Evolutionary conservation across 2,888 invertebrate genomes (phyloP), one percentile per base, ranked within the genome.

Genomic region (Molorchus minor): DNA sequence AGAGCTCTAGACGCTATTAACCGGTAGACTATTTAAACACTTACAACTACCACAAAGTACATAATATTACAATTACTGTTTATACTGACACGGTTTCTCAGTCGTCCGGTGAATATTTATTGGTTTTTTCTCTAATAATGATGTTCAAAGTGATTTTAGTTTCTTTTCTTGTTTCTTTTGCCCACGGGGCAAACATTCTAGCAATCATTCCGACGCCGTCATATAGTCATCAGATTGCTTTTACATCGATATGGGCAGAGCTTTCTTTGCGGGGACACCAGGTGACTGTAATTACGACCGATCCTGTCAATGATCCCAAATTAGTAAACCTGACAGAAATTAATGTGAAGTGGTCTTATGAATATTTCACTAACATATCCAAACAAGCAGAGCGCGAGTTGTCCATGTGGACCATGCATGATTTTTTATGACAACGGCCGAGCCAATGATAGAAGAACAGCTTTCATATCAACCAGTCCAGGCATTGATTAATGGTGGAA

Each of bases 181-280:
- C n/a, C n/a, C n/a, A n/a, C 10, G 2, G 38, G 3, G 51, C 51
- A 0, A 51, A 38, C 8, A 38, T 36, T 35, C 12, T 36, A 5
- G 51, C 10, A 40, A 7, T 15, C 2, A 3, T 13, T 0, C 20
- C 29, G 5, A 57, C 2, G 64, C 71, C 12, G 3, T 68, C 67
- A 0, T 61, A 63, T 30, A 70, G 71, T 43, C 71, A 72, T 36
- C 71, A 71, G 52, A 17, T 56, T 0, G 62, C 64, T 1, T 68
- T 57, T 30, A 62, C 5, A 4, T 2, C 16, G 2, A 13, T 70
- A 15, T 73, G 73, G 73, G 62, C 47, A 25, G 69, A 69, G 59
- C 46, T 73, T 12, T 70, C 71, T 0, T 55, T 70, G 43, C 61
- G 64, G 51, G 73, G 73, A 2, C 73, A 73, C 40, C 5, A 69